A percentile compares a stretch with the other conserved stretches of the same genome.
Evolutionary conservation across 2,797 vertebrate genomes (phyloP).

Genomic region (Jordanella pulchra): DNA sequence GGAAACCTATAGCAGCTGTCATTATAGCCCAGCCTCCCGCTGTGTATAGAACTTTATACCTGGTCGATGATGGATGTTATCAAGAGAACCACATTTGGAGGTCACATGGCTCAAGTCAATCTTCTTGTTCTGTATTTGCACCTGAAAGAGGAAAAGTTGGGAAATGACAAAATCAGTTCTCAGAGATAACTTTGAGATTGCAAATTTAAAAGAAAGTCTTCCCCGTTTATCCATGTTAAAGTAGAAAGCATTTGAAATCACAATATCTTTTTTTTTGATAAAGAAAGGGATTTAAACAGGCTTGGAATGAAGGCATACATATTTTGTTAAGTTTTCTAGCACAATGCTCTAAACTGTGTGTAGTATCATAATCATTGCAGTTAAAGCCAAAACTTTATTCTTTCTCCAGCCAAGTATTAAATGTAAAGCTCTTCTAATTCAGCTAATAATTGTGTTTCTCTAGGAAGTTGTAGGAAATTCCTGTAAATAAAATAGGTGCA

Average conservation of each 20-base stretch:
- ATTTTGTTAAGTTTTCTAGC: background rate
- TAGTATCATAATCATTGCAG: constrained; percentile 24
- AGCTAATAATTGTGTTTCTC: background rate
- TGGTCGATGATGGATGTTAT: constrained; percentile 97
- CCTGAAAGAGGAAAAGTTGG: constrained; percentile 71
- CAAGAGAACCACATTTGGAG: constrained; percentile 97
- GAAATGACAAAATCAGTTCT: constrained; percentile 30
- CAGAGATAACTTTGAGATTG: background rate
- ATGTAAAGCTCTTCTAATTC: background rate
- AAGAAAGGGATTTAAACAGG: constrained; percentile 15
- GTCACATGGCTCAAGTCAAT: constrained; percentile 98
- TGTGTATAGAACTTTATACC: constrained; percentile 71
- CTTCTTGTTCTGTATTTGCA: constrained; percentile 97
- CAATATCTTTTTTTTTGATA: constrained; percentile 12
- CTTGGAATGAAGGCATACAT: constrained; percentile 9
- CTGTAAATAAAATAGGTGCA: background rate
- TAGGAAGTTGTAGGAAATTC: background rate
- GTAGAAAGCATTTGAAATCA: background rate
- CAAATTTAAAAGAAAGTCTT: background rate
- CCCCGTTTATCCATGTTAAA: background rate
- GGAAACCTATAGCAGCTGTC: background rate
- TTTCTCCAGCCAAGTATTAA: background rate
- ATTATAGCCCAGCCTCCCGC: background rate
- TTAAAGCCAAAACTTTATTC: constrained; percentile 4
- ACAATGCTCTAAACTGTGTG: constrained; percentile 21